These are phyloP conservation scores for Parotia lawesii DNA, from an alignment of 2,113 vertebrate species.

Conservation along the genomic window DNA sequence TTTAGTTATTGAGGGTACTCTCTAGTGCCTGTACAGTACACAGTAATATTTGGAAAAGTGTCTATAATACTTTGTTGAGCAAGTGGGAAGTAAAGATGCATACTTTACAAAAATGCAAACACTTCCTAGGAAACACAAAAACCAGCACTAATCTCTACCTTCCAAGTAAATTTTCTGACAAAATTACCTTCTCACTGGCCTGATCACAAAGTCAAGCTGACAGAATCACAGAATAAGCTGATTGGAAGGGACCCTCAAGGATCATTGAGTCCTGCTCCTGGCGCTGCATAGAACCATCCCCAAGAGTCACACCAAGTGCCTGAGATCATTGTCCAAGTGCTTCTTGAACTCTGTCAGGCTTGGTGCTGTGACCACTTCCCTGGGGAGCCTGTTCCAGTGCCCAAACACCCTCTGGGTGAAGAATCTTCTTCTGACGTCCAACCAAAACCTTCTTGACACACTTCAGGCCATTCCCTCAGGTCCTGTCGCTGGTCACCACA, in stretches of 20 bases:
- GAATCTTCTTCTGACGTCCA: neutral
- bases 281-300: neutral
- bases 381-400: neutral
- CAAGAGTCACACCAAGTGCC: fast-evolving
- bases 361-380: neutral
- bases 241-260: neutral
- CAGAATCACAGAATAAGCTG: neutral
- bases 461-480: neutral
- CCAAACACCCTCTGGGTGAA: fast-evolving
- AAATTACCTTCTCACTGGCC: neutral
- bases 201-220: neutral
- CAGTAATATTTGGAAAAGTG: neutral
- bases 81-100: neutral
- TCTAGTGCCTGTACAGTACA: neutral
- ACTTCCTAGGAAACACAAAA: neutral
- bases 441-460: neutral
- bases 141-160: neutral
- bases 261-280: fast-evolving
- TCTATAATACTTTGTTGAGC: neutral
- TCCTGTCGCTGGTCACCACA: neutral
- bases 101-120: neutral
- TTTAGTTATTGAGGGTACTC: neutral
- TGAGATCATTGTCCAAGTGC: neutral
- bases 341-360: neutral
- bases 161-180: neutral